Percentiles rank a stretch among this genome's conserved stretches.
phyloP scores from a whole-genome alignment of 2,797 vertebrate species.

The Salmo trutta region DNA sequence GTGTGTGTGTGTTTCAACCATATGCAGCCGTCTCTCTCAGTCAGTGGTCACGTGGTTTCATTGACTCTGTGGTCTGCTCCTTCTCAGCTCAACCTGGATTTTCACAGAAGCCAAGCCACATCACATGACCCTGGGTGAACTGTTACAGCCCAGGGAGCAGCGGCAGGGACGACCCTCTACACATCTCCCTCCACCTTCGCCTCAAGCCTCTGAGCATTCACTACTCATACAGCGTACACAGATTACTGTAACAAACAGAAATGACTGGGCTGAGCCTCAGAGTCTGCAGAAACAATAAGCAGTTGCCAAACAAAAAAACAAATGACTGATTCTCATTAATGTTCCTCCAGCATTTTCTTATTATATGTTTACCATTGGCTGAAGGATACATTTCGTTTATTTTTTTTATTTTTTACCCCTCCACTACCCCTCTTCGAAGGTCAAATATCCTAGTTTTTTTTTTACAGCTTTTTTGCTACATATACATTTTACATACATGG shows the following conservation, averaged over 20 bases:
- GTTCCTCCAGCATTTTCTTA: too few species aligned
- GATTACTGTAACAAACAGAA: slow-evolving; percentile 5
- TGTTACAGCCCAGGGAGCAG: neutral
- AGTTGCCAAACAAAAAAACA: too few species aligned
- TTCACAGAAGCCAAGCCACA: slow-evolving; percentile 5
- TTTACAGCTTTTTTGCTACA: too few species aligned
- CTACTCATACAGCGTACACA: neutral
- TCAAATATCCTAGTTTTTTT: too few species aligned
- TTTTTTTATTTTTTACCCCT: too few species aligned
- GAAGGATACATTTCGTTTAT: too few species aligned
- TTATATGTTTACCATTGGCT: too few species aligned
- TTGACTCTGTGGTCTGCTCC: neutral
- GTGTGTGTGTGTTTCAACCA: neutral
- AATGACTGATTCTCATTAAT: too few species aligned
- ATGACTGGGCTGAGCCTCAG: neutral
- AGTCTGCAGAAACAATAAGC: neutral
- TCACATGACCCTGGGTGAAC: neutral
- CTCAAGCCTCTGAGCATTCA: neutral
- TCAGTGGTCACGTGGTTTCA: neutral
- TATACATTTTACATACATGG: too few species aligned
- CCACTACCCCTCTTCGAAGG: too few species aligned
- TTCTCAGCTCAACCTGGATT: neutral
- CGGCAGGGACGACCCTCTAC: neutral
- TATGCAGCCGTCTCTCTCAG: neutral
- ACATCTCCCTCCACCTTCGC: neutral